Evolutionary conservation across 2,888 invertebrate species (phyloP).

Genomic region (Rhogogaster chlorosoma): DNA sequence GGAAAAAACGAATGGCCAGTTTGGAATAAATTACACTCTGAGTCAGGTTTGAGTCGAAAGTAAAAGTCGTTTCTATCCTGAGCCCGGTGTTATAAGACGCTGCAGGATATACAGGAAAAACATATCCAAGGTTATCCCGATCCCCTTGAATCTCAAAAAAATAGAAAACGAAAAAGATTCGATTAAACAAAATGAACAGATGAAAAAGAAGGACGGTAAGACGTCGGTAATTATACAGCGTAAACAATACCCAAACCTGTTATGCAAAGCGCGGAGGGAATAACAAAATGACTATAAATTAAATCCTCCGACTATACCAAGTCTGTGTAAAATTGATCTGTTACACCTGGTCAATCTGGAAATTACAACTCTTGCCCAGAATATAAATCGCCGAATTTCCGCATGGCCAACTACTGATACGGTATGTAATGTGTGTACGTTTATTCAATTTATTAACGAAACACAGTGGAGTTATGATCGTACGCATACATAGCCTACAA

Average conservation of each 20-base stretch:
- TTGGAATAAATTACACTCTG: neutral
- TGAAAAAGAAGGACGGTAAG: neutral
- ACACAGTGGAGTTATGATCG: neutral
- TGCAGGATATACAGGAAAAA: neutral
- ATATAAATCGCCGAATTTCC: too few species aligned
- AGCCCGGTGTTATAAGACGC: neutral
- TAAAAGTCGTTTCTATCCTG: neutral
- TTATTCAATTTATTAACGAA: constrained; percentile 3
- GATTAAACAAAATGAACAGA: neutral
- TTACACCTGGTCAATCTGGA: neutral
- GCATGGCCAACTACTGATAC: too few species aligned
- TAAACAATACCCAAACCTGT: neutral
- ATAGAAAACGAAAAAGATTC: neutral
- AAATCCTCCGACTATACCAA: neutral
- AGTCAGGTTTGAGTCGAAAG: neutral
- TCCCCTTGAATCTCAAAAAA: neutral
- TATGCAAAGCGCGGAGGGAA: neutral
- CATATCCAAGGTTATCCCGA: neutral
- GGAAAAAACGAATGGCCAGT: neutral
- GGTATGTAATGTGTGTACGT: neutral
- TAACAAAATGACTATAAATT: neutral
- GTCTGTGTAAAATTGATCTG: neutral
- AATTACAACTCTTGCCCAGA: neutral
- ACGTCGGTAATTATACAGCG: neutral
- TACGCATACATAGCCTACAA: neutral